Conservation (phyloP, 2,888 invertebrate species). For the Anthrax anthrax region DNA sequence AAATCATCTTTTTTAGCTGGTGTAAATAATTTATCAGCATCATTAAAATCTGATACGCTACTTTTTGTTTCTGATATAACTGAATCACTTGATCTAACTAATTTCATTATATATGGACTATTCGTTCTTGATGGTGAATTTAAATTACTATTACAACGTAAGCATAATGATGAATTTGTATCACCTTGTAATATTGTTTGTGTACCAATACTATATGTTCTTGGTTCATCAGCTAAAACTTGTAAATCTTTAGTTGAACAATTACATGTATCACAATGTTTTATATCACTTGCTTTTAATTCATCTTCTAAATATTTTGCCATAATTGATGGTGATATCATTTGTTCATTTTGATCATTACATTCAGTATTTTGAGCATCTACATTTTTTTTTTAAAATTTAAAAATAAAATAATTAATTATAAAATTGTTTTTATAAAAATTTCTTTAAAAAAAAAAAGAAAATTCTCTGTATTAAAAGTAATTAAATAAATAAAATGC, state of each 20-base stretch:
- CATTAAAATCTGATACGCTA: constrained; percentile 32
- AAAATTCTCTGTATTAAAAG: no score
- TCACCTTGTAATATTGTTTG: constrained; percentile 44
- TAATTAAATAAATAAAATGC: no score
- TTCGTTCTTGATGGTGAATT: constrained; percentile 35
- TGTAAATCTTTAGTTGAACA: constrained; percentile 43
- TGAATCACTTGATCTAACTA: constrained; percentile 34
- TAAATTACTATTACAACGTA: constrained; percentile 46
- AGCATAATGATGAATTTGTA: constrained; percentile 37
- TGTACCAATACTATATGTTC: constrained; percentile 45
- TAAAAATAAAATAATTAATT: no score
- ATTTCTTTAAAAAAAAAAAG: no score
- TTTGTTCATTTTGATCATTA: constrained; percentile 19
- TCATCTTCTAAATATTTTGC: constrained; percentile 84
- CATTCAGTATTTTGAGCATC: constrained; percentile 7
- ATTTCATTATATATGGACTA: constrained; percentile 32
- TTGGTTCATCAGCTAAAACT: constrained; percentile 41
- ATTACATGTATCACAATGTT: constrained; percentile 72
- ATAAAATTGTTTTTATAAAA: no score
- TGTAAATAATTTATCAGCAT: constrained; percentile 29
- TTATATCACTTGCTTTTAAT: constrained; percentile 58
- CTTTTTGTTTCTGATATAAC: constrained; percentile 35
- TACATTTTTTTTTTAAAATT: neutral
- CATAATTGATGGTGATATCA: constrained; percentile 75
- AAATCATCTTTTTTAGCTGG: constrained; percentile 33